Percentiles rank a stretch among this genome's conserved stretches.
phyloP scores from a whole-genome alignment of 1,140 invertebrate genomes.

The Sitophilus oryzae region DNA sequence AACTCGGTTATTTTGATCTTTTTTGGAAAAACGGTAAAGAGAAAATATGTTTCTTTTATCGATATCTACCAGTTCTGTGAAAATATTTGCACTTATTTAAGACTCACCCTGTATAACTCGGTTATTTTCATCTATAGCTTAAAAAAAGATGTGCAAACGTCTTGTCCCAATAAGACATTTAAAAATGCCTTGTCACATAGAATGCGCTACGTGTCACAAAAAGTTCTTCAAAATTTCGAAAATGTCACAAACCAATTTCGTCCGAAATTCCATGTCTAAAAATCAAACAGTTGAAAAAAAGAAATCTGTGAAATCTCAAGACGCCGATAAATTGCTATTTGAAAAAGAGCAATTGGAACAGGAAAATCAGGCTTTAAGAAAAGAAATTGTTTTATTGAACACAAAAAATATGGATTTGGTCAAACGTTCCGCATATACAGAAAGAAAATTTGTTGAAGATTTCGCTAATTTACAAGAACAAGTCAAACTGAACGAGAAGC shows the following conservation, averaged over 20 bases:
- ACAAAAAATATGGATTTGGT: constrained; percentile 7
- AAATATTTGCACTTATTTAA: too few species aligned
- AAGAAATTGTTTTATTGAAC: constrained; percentile 3
- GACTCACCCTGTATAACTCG: too few species aligned
- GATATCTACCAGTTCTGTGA: too few species aligned
- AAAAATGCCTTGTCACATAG: constrained; percentile 9
- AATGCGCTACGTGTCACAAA: constrained; percentile 6
- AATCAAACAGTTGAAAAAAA: constrained; percentile 1
- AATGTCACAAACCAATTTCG: constrained; percentile 10
- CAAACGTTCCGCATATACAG: neutral
- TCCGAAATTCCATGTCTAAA: constrained; percentile 1
- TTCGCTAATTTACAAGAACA: constrained; percentile 14
- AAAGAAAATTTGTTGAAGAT: constrained; percentile 4
- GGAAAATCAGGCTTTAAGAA: constrained; percentile 5
- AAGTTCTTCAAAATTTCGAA: constrained; percentile 18
- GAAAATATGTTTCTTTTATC: too few species aligned
- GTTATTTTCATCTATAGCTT: too few species aligned
- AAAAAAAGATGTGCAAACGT: too few species aligned
- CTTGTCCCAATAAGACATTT: too few species aligned
- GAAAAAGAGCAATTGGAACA: constrained; percentile 9
- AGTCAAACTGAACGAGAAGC: constrained; percentile 9
- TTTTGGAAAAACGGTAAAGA: too few species aligned
- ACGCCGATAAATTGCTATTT: constrained; percentile 2
- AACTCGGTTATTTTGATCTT: too few species aligned
- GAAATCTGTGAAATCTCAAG: neutral